Evolutionary conservation across 2,113 vertebrate genomes (phyloP).

Genomic region (Siniperca chuatsi): DNA sequence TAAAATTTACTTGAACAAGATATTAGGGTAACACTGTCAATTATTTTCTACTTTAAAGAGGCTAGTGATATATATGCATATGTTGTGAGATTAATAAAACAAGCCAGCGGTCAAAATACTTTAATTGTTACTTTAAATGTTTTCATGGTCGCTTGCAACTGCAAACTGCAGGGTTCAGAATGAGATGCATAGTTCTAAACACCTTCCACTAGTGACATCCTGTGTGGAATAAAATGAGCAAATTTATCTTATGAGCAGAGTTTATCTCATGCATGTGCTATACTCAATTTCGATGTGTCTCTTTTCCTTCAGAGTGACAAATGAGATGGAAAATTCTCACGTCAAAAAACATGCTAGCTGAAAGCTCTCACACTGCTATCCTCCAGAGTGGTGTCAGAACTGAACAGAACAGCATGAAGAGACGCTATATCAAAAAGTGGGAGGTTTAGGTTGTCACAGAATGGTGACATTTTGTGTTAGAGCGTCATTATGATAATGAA

Average conservation of each 20-base stretch:
- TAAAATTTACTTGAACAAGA: no score
- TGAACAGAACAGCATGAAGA: constrained; percentile 17
- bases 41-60: constrained; percentile 14
- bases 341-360: constrained; percentile 28
- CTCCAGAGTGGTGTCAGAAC: constrained; percentile 32
- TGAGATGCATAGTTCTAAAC: constrained; percentile 45
- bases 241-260: constrained; percentile 58
- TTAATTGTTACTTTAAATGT: neutral
- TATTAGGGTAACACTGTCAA: neutral
- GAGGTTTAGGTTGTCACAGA: constrained; percentile 65
- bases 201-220: constrained; percentile 45
- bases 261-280: constrained; percentile 50
- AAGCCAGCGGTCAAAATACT: constrained; percentile 12
- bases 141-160: neutral
- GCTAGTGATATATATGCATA: neutral
- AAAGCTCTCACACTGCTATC: constrained; percentile 37
- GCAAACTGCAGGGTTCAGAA: constrained; percentile 13
- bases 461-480: constrained; percentile 58
- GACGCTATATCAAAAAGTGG: constrained; percentile 40
- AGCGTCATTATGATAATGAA: constrained; percentile 75
- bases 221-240: constrained; percentile 54
- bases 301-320: constrained; percentile 55
- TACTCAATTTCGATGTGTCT: constrained; percentile 52
- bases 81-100: constrained; percentile 17
- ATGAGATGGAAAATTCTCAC: constrained; percentile 57